phyloP scores from a whole-genome alignment of 2,113 vertebrate genomes.

The Seriola rivoliana region DNA sequence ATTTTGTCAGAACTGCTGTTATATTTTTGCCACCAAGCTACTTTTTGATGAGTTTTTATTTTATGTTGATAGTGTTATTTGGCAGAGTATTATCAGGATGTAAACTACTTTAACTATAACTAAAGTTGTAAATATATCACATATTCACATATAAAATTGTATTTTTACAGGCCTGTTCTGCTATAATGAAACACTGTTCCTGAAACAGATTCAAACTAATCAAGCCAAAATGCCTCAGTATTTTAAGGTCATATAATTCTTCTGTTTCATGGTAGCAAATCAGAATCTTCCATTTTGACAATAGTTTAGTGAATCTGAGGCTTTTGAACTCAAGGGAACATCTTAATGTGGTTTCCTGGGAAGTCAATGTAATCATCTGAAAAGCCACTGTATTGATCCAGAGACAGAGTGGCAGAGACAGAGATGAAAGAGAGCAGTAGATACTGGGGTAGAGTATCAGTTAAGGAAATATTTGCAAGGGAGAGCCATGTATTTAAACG shows the following conservation, averaged over 20 bases:
- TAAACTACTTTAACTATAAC: not conserved
- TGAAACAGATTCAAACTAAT: not conserved
- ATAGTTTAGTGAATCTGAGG: not conserved
- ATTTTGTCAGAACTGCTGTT: not conserved
- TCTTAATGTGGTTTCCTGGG: constrained; percentile 18
- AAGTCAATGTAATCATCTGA: constrained; percentile 45
- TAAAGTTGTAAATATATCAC: constrained; percentile 9
- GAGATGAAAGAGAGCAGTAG: not conserved
- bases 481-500: constrained; percentile 3
- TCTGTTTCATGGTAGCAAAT: not conserved
- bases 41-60: not conserved
- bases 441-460: not conserved
- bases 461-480: not conserved
- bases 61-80: not conserved
- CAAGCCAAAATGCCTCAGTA: not conserved
- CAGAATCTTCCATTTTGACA: not conserved
- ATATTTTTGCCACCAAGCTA: not conserved
- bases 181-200: no score
- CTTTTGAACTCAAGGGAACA: not conserved
- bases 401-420: not conserved
- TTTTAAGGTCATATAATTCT: not conserved
- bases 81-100: not conserved
- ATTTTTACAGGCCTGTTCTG: not conserved
- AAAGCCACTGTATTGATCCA: constrained; percentile 53
- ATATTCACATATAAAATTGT: no score